Base-by-base conservation (phyloP, 2,888 invertebrate species). In the Cenopis cana region DNA sequence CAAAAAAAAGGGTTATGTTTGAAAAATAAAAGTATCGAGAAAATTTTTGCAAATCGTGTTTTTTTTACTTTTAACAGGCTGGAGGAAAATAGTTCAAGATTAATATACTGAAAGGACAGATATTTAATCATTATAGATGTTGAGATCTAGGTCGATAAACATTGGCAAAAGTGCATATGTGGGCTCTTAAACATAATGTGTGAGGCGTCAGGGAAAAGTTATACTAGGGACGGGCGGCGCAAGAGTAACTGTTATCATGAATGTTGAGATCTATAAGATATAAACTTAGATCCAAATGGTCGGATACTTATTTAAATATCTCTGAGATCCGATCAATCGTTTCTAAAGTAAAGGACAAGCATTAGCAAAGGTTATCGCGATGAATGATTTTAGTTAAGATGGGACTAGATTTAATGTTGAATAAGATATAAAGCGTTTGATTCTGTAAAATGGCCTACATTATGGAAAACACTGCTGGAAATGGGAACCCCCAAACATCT, bases 311-410 rank as follows among this genome's bases (percentile, higher is more conserved):
- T 54, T 54, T 54, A 38, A 52, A 38, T 36, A 38, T 54, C 33
- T 20, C n/a, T 10, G 6, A 64, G 52, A 64, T 54, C 36, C n/a
- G 75, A 81, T 76, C 80, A 79, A 81, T 81, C 78, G 78, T 79
- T 84, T 79, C 72, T 77, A 79, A 82, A 85, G 85, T 85, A 82
- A 78, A 76, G 76, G 11, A 36, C 14, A 57, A 77, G 78, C 75
- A 81, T 81, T 84, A 81, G 68, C 3, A 82, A 85, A 86, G 85
- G 86, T 84, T 82, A 87, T 82, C 82, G 20, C 36, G 50, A 59
- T 57, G 33, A 14, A 41, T 20, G 29, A 50, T 68, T 59, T 68
- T 17, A 65, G 55, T 46, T 46, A 49, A 64, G 64, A 64, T 54
- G 64, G 38, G 38, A 50, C 24, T 59, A 59, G 60, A 49, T 60